These are phyloP conservation scores for Siderastrea siderea DNA, from an alignment of 92 coral and sea anemone genomes.

Conservation along the genomic window DNA sequence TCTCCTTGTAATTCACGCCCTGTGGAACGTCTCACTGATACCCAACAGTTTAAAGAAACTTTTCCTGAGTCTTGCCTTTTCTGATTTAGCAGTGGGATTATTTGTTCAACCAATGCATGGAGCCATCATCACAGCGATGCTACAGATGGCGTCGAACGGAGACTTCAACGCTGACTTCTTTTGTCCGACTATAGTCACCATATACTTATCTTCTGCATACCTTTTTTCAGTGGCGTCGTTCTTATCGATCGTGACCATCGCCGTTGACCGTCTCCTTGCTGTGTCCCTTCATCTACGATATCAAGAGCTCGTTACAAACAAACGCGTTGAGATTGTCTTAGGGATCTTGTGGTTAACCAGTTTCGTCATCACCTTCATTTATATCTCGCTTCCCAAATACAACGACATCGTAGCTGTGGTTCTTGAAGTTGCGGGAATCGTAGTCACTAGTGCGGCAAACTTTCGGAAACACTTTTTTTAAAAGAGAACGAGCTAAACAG, in stretches of 20 bases:
- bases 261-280: constrained; percentile 54
- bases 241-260: constrained; percentile 35
- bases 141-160: neutral
- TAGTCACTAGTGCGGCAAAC: constrained; percentile 24
- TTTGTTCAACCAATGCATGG: too few relatives aligned
- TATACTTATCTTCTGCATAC: constrained; percentile 5
- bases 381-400: constrained; percentile 11
- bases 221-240: constrained; percentile 31
- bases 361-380: neutral
- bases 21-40: too few relatives aligned
- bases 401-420: constrained; percentile 19
- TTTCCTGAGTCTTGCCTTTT: too few relatives aligned
- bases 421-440: neutral
- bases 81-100: too few relatives aligned
- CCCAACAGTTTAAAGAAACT: constrained; percentile 38
- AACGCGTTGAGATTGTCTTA: constrained; percentile 36
- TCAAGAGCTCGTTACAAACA: constrained; percentile 31
- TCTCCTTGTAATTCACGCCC: constrained; percentile 29
- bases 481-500: too few relatives aligned
- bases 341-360: constrained; percentile 33
- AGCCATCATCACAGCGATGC: neutral
- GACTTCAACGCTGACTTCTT: neutral
- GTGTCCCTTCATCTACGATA: constrained; percentile 53
- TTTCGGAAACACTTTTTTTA: too few relatives aligned
- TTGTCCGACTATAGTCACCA: constrained; percentile 16